Evolutionary conservation across 1,140 invertebrate genomes (phyloP).

Genomic region (Pygmarrhopalites habei): DNA sequence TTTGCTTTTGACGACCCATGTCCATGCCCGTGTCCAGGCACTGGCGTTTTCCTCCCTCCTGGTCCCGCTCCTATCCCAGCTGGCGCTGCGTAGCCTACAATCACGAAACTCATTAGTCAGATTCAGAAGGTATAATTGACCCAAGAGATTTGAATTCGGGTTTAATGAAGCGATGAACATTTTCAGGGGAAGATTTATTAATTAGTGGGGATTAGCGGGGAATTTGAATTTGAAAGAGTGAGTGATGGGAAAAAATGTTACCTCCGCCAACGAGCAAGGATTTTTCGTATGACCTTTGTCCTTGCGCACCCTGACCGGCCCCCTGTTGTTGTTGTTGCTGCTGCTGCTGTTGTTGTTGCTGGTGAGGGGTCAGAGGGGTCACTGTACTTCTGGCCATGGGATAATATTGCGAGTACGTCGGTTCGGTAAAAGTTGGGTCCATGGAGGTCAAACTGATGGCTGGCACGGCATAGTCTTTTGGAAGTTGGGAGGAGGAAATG

Average conservation of each 20-base stretch:
- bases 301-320: no score
- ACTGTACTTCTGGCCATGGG: constrained; percentile 37
- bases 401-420: constrained; percentile 39
- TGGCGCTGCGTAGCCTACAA: constrained; percentile 30
- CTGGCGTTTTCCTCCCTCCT: constrained; percentile 35
- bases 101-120: neutral
- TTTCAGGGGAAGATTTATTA: neutral
- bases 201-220: no score
- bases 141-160: constrained; percentile 18
- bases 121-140: neutral
- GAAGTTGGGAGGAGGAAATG: constrained; percentile 29
- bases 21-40: constrained; percentile 8
- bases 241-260: no score
- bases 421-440: constrained; percentile 36
- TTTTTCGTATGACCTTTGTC: no score
- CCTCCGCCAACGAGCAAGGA: no score
- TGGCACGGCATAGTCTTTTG: constrained; percentile 38
- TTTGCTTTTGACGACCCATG: constrained; percentile 44
- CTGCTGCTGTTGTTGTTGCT: neutral
- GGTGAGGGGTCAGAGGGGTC: constrained; percentile 10
- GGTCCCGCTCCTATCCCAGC: constrained; percentile 17
- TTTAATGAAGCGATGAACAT: constrained; percentile 26
- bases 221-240: no score
- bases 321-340: constrained; percentile 10
- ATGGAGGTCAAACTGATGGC: constrained; percentile 33